Conservation (phyloP, 2,888 invertebrate genomes). For the Autographa pulchrina region DNA sequence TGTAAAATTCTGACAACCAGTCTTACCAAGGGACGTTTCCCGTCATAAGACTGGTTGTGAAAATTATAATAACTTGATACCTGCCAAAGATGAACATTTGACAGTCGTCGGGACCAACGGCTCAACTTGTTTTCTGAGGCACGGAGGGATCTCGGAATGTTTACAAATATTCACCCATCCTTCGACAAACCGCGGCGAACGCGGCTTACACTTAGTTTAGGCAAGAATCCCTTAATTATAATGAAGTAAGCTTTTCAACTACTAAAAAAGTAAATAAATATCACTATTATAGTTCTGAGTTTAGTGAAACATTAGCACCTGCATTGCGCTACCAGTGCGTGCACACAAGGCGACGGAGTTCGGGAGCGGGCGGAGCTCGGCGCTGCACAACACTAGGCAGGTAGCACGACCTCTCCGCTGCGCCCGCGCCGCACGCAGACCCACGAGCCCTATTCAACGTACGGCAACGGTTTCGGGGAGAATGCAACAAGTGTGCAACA, state of each 20-base stretch:
- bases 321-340: not conserved
- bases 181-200: too few species aligned
- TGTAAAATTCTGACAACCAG: too few species aligned
- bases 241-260: not conserved
- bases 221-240: too few species aligned
- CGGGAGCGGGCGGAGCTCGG: not conserved
- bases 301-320: not conserved
- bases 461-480: not conserved
- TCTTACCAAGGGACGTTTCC: too few species aligned
- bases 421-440: not conserved
- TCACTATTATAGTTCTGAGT: not conserved
- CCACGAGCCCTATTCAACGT: not conserved
- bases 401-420: not conserved
- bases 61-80: too few species aligned
- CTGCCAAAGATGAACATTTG: too few species aligned
- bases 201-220: too few species aligned
- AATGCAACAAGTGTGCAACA: not conserved
- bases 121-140: too few species aligned
- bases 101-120: too few species aligned
- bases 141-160: too few species aligned
- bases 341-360: not conserved
- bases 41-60: too few species aligned
- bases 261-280: not conserved
- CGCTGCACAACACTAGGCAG: not conserved
- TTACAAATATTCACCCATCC: too few species aligned